Percentiles rank a stretch among this genome's conserved stretches.
Evolutionary conservation across 2,113 vertebrate species (phyloP).

Genomic region (Zosterops japonicus): DNA sequence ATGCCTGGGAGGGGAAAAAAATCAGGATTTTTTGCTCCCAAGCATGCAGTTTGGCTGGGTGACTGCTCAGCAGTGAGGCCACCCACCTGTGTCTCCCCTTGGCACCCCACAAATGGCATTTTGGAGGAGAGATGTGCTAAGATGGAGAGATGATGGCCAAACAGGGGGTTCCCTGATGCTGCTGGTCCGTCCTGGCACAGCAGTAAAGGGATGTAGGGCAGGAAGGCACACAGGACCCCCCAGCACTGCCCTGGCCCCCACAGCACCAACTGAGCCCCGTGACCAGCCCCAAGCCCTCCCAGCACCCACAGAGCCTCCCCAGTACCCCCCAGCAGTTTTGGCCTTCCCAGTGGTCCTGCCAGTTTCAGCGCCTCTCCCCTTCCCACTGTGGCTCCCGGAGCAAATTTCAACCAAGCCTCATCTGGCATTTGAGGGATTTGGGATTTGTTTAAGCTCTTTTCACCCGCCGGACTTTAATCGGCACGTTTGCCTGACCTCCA

Average conservation of each 20-base stretch:
- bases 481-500: constrained; percentile 62
- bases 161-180: accelerated
- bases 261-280: accelerated
- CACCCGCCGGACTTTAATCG: constrained; percentile 65
- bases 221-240: not conserved
- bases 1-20: not conserved
- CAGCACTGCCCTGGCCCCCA: not conserved
- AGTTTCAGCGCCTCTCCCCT: not conserved
- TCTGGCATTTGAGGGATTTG: constrained; percentile 62
- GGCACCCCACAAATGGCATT: not conserved
- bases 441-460: constrained; percentile 76
- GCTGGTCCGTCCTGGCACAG: not conserved
- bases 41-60: not conserved
- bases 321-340: not conserved
- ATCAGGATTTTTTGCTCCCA: not conserved
- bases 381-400: accelerated
- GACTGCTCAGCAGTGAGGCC: not conserved
- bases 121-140: not conserved
- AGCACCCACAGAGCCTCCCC: not conserved
- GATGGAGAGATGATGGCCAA: not conserved
- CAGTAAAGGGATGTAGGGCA: not conserved
- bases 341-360: not conserved
- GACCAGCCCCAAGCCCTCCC: not conserved
- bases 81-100: not conserved
- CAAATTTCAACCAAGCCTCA: constrained; percentile 26